Evolutionary conservation across 2,888 invertebrate genomes (phyloP).

Genomic region (Thumatha senex): DNA sequence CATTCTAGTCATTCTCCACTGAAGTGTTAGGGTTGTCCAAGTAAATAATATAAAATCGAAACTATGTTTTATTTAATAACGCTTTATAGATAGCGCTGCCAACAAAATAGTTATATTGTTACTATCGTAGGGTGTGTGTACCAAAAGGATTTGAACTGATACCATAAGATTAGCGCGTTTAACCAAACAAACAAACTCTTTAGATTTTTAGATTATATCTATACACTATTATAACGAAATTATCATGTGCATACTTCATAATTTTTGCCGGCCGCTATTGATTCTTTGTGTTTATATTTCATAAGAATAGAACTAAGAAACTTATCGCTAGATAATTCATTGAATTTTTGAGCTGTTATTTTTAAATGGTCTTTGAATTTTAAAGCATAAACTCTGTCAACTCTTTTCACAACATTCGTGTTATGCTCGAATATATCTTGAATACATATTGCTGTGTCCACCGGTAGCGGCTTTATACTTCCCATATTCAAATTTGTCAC

Average conservation of each 20-base stretch:
- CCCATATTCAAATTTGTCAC: background rate
- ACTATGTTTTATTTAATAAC: too few relatives aligned
- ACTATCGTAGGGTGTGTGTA: too few relatives aligned
- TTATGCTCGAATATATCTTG: conserved; percentile 4
- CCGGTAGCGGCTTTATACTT: background rate
- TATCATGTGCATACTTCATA: background rate
- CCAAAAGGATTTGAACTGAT: too few relatives aligned
- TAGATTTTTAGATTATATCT: too few relatives aligned
- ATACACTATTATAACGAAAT: background rate
- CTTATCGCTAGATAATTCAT: background rate
- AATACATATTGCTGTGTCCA: conserved; percentile 1
- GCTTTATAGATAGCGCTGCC: too few relatives aligned
- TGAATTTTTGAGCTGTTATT: background rate
- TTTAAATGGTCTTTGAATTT: background rate
- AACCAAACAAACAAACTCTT: too few relatives aligned
- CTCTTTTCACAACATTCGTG: background rate
- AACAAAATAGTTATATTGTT: too few relatives aligned
- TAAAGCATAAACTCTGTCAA: background rate
- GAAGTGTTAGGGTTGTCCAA: too few relatives aligned
- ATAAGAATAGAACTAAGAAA: background rate
- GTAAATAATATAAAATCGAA: too few relatives aligned
- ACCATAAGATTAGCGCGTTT: too few relatives aligned
- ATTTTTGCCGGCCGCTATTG: background rate
- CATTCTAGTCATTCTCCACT: too few relatives aligned
- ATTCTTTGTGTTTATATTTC: background rate